A percentile compares a stretch with the other conserved stretches of the same genome.
These are phyloP conservation scores for Molossus molossus DNA, from an alignment of 2,797 vertebrate species.

Conservation along the genomic window DNA sequence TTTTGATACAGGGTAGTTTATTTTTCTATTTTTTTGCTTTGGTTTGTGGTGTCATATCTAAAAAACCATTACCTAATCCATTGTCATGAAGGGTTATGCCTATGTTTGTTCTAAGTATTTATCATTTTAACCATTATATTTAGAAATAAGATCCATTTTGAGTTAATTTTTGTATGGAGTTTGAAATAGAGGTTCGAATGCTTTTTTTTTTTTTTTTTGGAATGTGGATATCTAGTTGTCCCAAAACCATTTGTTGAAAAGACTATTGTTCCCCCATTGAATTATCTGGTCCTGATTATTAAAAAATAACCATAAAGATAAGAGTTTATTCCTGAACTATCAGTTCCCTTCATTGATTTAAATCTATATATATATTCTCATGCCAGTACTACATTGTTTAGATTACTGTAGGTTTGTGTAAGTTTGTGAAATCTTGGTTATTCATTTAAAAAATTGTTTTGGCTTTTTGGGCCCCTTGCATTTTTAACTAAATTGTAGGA, in stretches of 20 bases:
- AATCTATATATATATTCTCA: not conserved
- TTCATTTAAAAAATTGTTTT: not conserved
- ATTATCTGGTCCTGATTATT: not conserved
- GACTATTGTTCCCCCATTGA: not conserved
- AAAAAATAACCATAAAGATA: not conserved
- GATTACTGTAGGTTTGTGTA: not conserved
- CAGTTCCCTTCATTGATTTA: not conserved
- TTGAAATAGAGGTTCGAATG: not conserved
- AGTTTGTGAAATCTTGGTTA: not conserved
- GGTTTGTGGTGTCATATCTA: too few relatives aligned
- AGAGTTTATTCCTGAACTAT: not conserved
- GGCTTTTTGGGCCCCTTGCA: not conserved
- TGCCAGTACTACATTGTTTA: not conserved
- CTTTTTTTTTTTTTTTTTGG: not conserved
- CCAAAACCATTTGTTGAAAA: not conserved
- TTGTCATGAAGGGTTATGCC: too few relatives aligned
- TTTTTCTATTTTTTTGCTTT: too few relatives aligned
- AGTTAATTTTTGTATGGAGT: not conserved
- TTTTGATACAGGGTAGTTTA: too few relatives aligned
- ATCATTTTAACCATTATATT: too few relatives aligned
- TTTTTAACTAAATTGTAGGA: not conserved
- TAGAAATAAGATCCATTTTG: too few relatives aligned
- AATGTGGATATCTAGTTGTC: not conserved
- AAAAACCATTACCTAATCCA: too few relatives aligned
- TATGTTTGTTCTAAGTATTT: too few relatives aligned